Evolutionary conservation across 2,113 vertebrate species (phyloP).

Genomic region (Aphelocoma coerulescens): DNA sequence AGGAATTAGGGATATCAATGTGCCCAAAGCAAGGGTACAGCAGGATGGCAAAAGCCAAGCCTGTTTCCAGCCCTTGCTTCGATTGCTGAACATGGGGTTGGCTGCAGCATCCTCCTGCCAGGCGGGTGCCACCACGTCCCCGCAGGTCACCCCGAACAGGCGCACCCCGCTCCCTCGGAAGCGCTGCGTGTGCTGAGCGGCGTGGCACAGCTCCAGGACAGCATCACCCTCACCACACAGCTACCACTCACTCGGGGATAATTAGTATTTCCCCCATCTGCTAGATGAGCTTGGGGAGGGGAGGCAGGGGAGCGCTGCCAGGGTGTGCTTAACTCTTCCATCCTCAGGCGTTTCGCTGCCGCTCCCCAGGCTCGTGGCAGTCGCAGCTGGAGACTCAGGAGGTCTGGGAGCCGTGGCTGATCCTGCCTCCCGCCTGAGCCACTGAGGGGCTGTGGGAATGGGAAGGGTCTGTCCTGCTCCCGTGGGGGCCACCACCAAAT

Average conservation of each 20-base stretch:
- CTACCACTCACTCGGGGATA: constrained; percentile 12
- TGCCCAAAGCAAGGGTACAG: background rate
- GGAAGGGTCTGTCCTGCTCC: background rate
- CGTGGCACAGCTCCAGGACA: background rate
- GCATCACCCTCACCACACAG: background rate
- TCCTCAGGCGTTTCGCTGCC: background rate
- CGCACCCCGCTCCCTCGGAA: accelerated
- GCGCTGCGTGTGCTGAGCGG: background rate
- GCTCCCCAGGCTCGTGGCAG: background rate
- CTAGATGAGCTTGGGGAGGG: constrained; percentile 12
- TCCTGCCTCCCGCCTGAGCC: background rate
- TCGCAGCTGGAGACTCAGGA: background rate
- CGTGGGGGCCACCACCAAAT: background rate
- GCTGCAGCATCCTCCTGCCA: background rate
- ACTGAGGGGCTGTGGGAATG: accelerated
- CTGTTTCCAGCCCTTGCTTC: background rate
- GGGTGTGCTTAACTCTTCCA: constrained; percentile 32
- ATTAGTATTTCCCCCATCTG: constrained; percentile 61
- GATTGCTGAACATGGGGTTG: accelerated
- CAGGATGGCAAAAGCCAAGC: background rate
- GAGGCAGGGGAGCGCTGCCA: constrained; percentile 8
- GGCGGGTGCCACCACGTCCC: accelerated
- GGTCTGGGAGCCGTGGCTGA: background rate
- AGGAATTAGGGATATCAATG: background rate
- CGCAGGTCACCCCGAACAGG: accelerated